Conservation (phyloP, 2,888 invertebrate genomes). For the Onthophagus sagittarius region DNA sequence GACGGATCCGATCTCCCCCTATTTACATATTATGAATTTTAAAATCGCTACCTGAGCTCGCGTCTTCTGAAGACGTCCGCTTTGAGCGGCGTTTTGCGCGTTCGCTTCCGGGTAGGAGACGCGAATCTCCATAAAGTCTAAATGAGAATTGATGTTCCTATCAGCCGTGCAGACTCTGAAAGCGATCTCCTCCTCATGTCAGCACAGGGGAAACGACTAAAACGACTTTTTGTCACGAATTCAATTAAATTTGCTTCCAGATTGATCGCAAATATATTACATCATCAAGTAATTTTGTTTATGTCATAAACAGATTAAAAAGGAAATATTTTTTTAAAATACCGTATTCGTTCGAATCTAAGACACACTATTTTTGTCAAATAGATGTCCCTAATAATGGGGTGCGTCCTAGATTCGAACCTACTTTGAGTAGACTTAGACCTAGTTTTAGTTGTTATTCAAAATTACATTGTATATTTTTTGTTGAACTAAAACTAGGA, state of each 20-base stretch:
- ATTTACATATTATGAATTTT: slow-evolving; percentile 29
- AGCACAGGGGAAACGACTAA: neutral
- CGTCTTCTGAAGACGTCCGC: neutral
- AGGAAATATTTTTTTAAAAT: too few relatives aligned
- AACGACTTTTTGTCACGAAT: neutral
- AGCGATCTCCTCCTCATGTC: neutral
- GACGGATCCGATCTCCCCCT: slow-evolving; percentile 26
- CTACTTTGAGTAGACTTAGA: too few relatives aligned
- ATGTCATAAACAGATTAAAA: neutral
- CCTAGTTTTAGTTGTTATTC: too few relatives aligned
- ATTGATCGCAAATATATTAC: neutral
- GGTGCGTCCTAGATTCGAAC: too few relatives aligned
- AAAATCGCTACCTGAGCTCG: slow-evolving; percentile 5
- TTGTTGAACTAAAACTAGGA: too few relatives aligned
- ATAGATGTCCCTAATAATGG: too few relatives aligned
- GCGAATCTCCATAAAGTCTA: neutral
- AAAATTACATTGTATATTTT: too few relatives aligned
- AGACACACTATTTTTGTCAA: too few relatives aligned
- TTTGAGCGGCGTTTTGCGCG: neutral
- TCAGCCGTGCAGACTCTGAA: neutral
- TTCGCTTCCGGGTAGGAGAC: neutral
- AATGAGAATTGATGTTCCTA: neutral
- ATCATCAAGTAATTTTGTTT: neutral
- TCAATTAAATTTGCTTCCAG: neutral
- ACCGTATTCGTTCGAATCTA: too few relatives aligned